Evolutionary conservation across 2,797 vertebrate genomes (phyloP).

Genomic region (Characodon lateralis): DNA sequence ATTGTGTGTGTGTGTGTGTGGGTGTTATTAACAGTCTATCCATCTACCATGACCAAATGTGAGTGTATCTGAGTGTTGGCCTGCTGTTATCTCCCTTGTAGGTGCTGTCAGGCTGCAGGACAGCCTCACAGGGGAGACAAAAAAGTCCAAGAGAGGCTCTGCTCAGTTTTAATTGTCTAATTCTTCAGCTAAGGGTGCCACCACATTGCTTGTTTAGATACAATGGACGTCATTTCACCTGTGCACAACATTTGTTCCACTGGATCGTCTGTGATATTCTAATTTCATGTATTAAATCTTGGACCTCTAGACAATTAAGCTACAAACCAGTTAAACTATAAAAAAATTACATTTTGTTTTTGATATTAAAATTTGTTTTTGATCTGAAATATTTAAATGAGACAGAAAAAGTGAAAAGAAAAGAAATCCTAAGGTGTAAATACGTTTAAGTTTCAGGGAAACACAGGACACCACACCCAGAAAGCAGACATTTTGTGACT

Average conservation of each 20-base stretch:
- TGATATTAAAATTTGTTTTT: background rate
- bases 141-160: constrained; percentile 26
- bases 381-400: background rate
- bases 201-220: constrained; percentile 43
- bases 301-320: background rate
- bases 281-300: background rate
- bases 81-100: constrained; percentile 72
- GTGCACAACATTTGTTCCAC: constrained; percentile 3
- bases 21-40: constrained; percentile 64
- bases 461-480: background rate
- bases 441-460: background rate
- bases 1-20: constrained; percentile 38
- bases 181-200: constrained; percentile 54
- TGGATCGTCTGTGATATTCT: background rate
- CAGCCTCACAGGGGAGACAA: constrained; percentile 53
- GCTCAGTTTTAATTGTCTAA: constrained; percentile 36
- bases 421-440: background rate
- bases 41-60: constrained; percentile 66
- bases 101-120: constrained; percentile 76
- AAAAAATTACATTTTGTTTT: background rate
- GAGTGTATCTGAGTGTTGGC: constrained; percentile 57
- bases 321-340: background rate
- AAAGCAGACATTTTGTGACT: background rate
- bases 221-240: constrained; percentile 27
- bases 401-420: background rate